Evolutionary conservation across 2,113 vertebrate genomes (phyloP), one percentile per base, ranked within the genome.

Genomic region (Nothocercus nigrocapillus): DNA sequence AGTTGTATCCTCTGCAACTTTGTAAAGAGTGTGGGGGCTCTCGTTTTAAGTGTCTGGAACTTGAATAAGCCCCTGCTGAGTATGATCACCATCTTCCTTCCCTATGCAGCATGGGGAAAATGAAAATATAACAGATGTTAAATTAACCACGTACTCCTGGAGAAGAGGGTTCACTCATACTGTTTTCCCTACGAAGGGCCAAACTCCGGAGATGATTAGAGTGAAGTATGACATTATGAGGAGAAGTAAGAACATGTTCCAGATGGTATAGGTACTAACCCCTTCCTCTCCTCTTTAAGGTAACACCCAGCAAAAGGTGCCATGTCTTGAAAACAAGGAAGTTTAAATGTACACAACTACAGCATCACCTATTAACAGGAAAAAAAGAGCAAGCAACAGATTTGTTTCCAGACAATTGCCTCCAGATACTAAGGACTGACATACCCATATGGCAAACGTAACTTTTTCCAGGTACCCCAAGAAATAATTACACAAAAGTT

Each of bases 341-440:
- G 16, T 62, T 30, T 20, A 73, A 0, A 1, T 1, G 36, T 47
- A 76, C 0, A 0, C 32, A 44, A 83, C 16, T 0, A 38, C 32
- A 85, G 45, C 58, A 90, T 5, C 28, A 28, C 9, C 5, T 36
- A 25, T 54, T 14, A 44, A 16, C 4, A 18, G 32, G 3, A n/a
- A 53, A 45, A 19, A 19, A 24, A 49, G 51, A 17, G 20, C 14
- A 47, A 89, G 56, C 56, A 47, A 36, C 18, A 73, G 73, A 28
- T 47, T 12, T 0, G 0, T 17, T 20, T 16, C 32, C 34, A 51
- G 20, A 79, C 82, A 82, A 20, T 9, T 44, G 63, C 5, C 79
- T 53, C 58, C 53, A n/a, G 73, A 30, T 25, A 16, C 0, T 22
- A 70, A 87, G 32, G 32, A 45, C 28, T 22, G 38, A 38, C 7